Base-by-base conservation (phyloP, 2,888 invertebrate genomes). In the Exephanes ischioxanthus region DNA sequence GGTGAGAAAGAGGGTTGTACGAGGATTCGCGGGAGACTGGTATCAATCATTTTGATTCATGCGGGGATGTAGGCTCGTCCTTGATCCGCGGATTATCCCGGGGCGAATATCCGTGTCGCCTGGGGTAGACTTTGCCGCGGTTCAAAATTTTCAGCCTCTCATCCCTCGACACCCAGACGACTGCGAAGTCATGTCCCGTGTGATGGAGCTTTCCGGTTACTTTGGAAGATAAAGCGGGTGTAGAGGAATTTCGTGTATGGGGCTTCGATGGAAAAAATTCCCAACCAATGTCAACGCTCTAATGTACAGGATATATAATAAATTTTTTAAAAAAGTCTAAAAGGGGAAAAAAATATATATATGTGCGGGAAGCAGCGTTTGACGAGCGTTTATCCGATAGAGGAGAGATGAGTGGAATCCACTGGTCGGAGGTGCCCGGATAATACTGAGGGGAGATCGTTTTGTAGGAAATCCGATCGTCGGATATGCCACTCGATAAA, bases 31-130 rank as follows among this genome's bases (percentile, higher is more conserved):
- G 26, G 79, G 82, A 81, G 82, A 80, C 81, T 83, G 82, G 68
- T 89, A 89, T 90, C 89, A 87, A 90, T 90, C 90, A 89, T 87
- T 83, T 87, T 90, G 87, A 90, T 89, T 89, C 88, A 85, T 77
- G 86, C 58, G 73, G 78, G 61, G 87, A 87, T 86, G 81, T 83
- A 86, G 66, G 80, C 84, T 81, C 80, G 77, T 75, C 81, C 76
- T 77, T 79, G 85, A 86, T 83, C 78, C 68, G 26, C 48, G 84
- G 87, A 89, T 91, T 88, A 91, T 90, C 89, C 88, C 83, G 71
- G 55, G 14, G 79, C 86, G 87, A 88, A 89, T 90, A 89, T 88
- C 83, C 87, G 58, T 61, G 63, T 68, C 76, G 30, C 55, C 26
- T 22, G 63, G 26, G 19, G 77, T 82, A 81, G 78, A 84, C 71